Evolutionary conservation across 2,888 invertebrate genomes (phyloP), one percentile per base, ranked within the genome.

Genomic region (Agrochola lychnidis): DNA sequence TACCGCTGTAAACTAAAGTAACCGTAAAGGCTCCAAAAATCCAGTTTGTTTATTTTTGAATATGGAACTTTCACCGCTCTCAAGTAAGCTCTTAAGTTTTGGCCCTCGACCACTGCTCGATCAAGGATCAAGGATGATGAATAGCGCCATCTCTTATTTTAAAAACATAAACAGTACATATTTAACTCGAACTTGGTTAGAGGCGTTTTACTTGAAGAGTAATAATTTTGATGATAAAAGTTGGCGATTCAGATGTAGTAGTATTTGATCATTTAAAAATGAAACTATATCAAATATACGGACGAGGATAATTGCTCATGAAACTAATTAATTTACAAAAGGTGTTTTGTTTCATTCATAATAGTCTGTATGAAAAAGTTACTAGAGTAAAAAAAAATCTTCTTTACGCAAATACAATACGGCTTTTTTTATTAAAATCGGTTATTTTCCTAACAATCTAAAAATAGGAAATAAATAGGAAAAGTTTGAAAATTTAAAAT

Each of bases 321-420:
- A 73, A 82, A 82, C 80, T 83, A 88, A 85, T 85, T 88, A 84
- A 84, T 84, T 76, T 81, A 85, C 19, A 10, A 36, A 53, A 73
- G 79, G 73, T 90, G 85, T 78, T 63, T 88, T 86, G 86, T 63
- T 73, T 79, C 87, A 86, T 92, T 93, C 86, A 4, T 1, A 42
- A 71, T 69, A 86, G 93, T 88, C 95, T 93, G 94, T 95, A 95
- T n/a, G 2, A 0, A 68, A 76, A 73, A 85, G 88, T 95, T 94
- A 91, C 94, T 90, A 90, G 83, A 36, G 48, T n/a, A 30, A 83
- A 89, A 90, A 82, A 74, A 14, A 42, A 16, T 3, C 1, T 19
- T 6, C 6, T 53, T 66, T 51, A 22, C 5, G 12, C n/a, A n/a
- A 68, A 45, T 25, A 10, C 3, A 0, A 48, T 14, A 40, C 1